Base-by-base conservation (phyloP, 2,797 vertebrate genomes). In the Nyctalus aviator region DNA sequence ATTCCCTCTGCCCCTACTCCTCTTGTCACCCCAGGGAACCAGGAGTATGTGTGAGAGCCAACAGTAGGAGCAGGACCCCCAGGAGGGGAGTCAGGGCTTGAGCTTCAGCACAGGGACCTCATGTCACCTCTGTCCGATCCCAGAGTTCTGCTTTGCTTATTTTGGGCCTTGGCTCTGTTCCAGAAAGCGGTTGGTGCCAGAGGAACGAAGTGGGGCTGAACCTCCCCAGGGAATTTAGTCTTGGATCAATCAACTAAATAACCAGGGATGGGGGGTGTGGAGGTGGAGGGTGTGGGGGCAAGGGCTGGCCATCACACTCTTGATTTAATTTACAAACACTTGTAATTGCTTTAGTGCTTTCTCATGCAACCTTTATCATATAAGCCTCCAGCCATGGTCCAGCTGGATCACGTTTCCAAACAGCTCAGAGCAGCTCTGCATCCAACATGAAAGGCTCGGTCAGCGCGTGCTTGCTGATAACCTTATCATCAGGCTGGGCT, bases 391-490 rank as follows among this genome's bases (percentile, higher is more conserved):
- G 27, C 59, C 59, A 62, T 30, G 15, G 50, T 77, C 92, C 89
- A 78, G 95, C 89, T 95, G 95, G 93, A 32, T 44, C 41, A 27
- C 10, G 41, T 95, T 81, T 81, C 93, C 27, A 48, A 68, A 88
- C 85, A 94, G 96, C 96, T 91, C 95, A 89, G 89, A 94, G 95
- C 95, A 96, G 95, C 94, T 94, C 76, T 11, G 4, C 3, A 21
- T 84, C 88, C 71, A 53, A 81, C 37, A 72, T 73, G 81, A 96
- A 94, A 95, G 92, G 59, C 64, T 12, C 6, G 62, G 90, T 81
- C 84, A 78, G 55, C 3, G 1, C 23, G 0, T 88, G 82, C 77
- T 94, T 85, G 78, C 94, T 94, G 96, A 96, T 95, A 96, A 94
- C 84, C 72, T 95, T 62, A 91, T 94, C 93, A 66, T 78, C 41